Evolutionary conservation across 2,888 invertebrate genomes (phyloP).

Genomic region (Plutella xylostella): DNA sequence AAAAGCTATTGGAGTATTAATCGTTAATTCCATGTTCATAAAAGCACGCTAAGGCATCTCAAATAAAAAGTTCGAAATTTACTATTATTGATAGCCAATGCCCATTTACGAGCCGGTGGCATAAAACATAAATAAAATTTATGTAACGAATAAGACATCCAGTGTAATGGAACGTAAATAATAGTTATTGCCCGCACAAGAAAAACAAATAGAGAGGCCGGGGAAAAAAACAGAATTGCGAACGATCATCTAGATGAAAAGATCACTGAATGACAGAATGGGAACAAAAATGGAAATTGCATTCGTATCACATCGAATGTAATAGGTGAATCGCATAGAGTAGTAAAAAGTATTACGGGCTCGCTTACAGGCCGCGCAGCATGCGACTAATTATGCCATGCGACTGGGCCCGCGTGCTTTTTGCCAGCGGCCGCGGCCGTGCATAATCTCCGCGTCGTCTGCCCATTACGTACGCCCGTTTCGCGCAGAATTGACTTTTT

Average conservation of each 20-base stretch:
- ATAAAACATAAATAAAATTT: constrained; percentile 4
- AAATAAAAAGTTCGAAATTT: constrained; percentile 1
- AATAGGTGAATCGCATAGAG: constrained; percentile 1
- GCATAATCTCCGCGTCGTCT: constrained; percentile 10
- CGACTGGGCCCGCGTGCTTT: constrained; percentile 44
- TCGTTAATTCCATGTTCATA: background rate
- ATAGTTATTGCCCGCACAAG: constrained; percentile 9
- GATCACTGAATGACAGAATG: constrained; percentile 40
- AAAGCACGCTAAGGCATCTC: background rate
- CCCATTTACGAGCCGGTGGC: background rate
- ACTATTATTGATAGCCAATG: constrained; percentile 2
- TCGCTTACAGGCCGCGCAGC: constrained; percentile 28
- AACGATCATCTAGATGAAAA: constrained; percentile 32
- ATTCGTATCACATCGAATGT: constrained; percentile 25
- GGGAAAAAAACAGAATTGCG: constrained; percentile 33
- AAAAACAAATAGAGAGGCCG: constrained; percentile 32
- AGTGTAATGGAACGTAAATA: constrained; percentile 6
- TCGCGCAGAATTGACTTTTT: constrained; percentile 53
- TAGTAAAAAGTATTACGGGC: background rate
- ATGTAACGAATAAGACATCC: constrained; percentile 2
- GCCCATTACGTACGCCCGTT: constrained; percentile 21
- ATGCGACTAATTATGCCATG: constrained; percentile 59
- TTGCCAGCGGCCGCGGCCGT: constrained; percentile 23
- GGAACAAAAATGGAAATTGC: constrained; percentile 30
- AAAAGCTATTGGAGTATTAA: background rate